A percentile compares a stretch with the other conserved stretches of the same genome.
These are phyloP conservation scores for Sphenodon punctatus DNA, from an alignment of 2,797 vertebrate species.

Conservation along the genomic window DNA sequence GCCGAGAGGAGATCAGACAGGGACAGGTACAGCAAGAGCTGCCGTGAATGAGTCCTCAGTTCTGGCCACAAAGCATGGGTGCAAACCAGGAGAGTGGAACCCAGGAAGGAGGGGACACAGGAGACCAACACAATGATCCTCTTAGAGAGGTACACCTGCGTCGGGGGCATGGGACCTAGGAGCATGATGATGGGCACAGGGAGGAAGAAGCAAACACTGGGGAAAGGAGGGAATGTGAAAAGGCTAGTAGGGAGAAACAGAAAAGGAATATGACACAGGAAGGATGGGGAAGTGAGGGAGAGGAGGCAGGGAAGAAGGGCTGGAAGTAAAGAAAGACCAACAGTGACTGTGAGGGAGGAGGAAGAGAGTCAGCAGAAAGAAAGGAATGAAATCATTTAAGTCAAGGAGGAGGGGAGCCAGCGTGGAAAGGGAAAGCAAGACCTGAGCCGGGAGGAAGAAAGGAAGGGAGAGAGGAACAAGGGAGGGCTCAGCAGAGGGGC, in stretches of 20 bases:
- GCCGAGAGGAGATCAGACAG: slow-evolving; percentile 89
- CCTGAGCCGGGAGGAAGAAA: too few species aligned
- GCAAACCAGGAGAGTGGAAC: slow-evolving; percentile 85
- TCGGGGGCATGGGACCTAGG: too few species aligned
- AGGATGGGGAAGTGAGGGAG: accelerated
- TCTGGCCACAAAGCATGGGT: slow-evolving; percentile 86
- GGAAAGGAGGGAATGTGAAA: background rate
- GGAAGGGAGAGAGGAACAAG: too few species aligned
- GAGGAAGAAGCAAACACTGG: too few species aligned
- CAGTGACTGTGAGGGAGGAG: background rate
- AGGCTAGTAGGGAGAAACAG: background rate
- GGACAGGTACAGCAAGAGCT: slow-evolving; percentile 90
- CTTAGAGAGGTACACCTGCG: slow-evolving; percentile 79
- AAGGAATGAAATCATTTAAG: too few species aligned
- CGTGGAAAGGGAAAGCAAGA: too few species aligned
- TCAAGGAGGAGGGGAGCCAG: background rate
- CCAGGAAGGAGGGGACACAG: slow-evolving; percentile 85
- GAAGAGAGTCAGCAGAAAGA: too few species aligned
- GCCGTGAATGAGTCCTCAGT: slow-evolving; percentile 87
- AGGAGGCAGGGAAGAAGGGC: too few species aligned
- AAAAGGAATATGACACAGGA: accelerated
- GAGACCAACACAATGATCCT: slow-evolving; percentile 85
- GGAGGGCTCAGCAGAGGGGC: accelerated
- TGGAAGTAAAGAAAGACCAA: too few species aligned
- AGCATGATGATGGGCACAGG: too few species aligned